These are phyloP conservation scores for Palythoa heliodiscus DNA, from an alignment of 92 coral and sea anemone species.

Conservation along the genomic window DNA sequence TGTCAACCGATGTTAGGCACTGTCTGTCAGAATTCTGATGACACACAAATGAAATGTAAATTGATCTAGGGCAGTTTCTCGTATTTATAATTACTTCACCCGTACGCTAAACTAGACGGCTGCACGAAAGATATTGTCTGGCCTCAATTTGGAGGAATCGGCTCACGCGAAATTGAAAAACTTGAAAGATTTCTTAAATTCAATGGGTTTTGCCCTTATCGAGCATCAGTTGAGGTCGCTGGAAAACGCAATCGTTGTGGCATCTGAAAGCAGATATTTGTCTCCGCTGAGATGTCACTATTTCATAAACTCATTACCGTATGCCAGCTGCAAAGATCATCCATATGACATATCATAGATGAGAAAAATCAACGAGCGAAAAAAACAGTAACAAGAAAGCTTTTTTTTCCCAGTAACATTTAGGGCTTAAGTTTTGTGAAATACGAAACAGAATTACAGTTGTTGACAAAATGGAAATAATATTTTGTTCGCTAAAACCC, in stretches of 20 bases:
- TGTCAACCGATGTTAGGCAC: constrained; percentile 27
- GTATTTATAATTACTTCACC: not conserved
- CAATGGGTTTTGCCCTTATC: not conserved
- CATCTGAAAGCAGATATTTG: constrained; percentile 41
- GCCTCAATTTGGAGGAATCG: not conserved
- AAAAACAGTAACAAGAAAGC: not conserved
- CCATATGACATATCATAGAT: not conserved
- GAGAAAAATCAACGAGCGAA: constrained; percentile 1
- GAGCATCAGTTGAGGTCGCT: not conserved
- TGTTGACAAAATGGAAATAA: not conserved
- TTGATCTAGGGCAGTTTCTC: constrained; percentile 6
- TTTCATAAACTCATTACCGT: constrained; percentile 21
- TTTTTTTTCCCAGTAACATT: not conserved
- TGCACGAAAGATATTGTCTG: constrained; percentile 4
- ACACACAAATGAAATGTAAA: constrained; percentile 35
- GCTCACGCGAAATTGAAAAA: not conserved
- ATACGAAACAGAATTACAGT: not conserved
- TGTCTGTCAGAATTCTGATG: constrained; percentile 26
- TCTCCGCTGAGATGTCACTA: constrained; percentile 26
- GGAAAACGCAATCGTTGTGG: constrained; percentile 3
- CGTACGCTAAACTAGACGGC: not conserved
- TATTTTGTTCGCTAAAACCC: not conserved
- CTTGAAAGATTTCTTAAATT: not conserved
- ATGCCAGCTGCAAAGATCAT: constrained; percentile 31
- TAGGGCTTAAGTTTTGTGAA: not conserved